Evolutionary conservation across 2,797 vertebrate genomes (phyloP), one percentile per base, ranked within the genome.

Genomic region (Helicolenus hilgendorfi): DNA sequence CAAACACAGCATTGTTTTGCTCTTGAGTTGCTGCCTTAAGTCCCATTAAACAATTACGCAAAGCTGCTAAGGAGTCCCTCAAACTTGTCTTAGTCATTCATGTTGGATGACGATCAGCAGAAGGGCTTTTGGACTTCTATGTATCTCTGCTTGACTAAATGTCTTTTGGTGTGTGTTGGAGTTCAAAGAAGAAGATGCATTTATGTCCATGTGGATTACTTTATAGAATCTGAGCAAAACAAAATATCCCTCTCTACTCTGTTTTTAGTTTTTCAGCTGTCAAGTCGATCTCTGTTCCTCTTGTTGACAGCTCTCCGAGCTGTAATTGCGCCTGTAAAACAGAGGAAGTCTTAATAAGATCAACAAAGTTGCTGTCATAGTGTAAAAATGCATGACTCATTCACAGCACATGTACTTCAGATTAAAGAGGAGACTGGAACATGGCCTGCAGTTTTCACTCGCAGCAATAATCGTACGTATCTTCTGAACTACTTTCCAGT

Each of bases 191-290:
- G 33, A 70, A 73, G 35, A 72, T 83, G 90, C 53, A 64, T 85
- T 83, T 71, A 62, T 83, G 76, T 94, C 86, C 73, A 77, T 75
- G 41, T 81, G 59, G 87, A 88, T 93, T 78, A 77, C 75, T 80
- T 64, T 83, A 8, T 75, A 74, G 84, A 79, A 80, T 70, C 73
- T 0, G 58, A 53, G 72, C 41, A 82, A 71, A 70, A 60, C 29
- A 91, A 83, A 75, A 63, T 26, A 63, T 81, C 71, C 62, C 13
- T 24, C 79, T 83, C 45, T 60, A 45, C 85, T 87, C 41, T 63
- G 76, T 79, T 89, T 92, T 92, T 89, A 79, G 56, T 77, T 84
- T 86, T 82, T 76, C 85, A 82, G 68, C 87, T 77, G 92, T 90
- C 72, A 76, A 92, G 86, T 77, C 26, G 33, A 89, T 91, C 31